Conservation (phyloP, 1,140 invertebrate genomes). For the Drosophila seguyi region DNA sequence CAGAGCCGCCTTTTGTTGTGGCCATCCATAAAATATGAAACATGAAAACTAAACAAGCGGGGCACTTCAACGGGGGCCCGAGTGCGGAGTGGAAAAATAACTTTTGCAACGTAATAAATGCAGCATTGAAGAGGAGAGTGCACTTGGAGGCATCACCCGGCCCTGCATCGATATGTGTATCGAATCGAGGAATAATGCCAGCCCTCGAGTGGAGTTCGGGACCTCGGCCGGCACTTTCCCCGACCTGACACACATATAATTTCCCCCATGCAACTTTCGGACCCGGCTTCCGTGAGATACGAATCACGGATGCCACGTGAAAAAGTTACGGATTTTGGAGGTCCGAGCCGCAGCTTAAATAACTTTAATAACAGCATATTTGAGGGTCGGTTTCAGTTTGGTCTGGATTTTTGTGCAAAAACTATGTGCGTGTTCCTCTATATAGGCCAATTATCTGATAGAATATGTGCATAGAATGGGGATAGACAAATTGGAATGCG, state of each 20-base stretch:
- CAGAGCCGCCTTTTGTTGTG: conserved; percentile 49
- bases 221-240: conserved; percentile 15
- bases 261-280: conserved; percentile 34
- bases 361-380: conserved; percentile 21
- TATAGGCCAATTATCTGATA: conserved; percentile 14
- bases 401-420: conserved; percentile 20
- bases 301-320: conserved; percentile 47
- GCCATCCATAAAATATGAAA: conserved; percentile 55
- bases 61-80: conserved; percentile 4
- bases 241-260: conserved; percentile 42
- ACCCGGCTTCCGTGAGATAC: conserved; percentile 43
- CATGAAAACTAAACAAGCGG: conserved; percentile 39
- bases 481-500: conserved; percentile 8
- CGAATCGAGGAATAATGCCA: conserved; percentile 40
- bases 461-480: conserved; percentile 8
- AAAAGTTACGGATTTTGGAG: conserved; percentile 11
- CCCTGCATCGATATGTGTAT: conserved; percentile 45
- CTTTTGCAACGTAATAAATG: conserved; percentile 63
- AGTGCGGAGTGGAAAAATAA: conserved; percentile 44
- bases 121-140: conserved; percentile 51
- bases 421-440: not conserved
- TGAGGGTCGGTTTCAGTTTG: not conserved
- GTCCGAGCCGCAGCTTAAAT: conserved; percentile 29
- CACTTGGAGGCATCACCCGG: conserved; percentile 32
- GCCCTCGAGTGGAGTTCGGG: conserved; percentile 1